A percentile compares a stretch with the other conserved stretches of the same genome.
These are phyloP conservation scores for Cyphomyrus discorhynchus DNA, from an alignment of 2,113 vertebrate genomes.

Conservation along the genomic window DNA sequence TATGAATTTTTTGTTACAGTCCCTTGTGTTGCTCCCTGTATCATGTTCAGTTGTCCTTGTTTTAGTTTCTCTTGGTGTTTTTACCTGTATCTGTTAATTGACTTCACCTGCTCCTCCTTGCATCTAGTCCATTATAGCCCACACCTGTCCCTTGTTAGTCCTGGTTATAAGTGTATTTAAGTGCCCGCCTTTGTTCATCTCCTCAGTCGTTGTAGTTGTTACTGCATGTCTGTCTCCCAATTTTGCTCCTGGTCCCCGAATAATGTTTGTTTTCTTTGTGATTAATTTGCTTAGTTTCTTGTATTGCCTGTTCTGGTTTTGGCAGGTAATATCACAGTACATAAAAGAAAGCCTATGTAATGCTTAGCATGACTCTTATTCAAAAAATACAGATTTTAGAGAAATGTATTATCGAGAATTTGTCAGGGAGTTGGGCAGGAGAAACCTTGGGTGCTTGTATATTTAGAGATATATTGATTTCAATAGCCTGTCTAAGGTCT, in stretches of 20 bases:
- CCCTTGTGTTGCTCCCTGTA: background rate
- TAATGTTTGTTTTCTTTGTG: background rate
- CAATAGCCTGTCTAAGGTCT: background rate
- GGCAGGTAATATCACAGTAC: background rate
- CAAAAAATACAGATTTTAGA: background rate
- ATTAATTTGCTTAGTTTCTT: background rate
- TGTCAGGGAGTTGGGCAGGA: background rate
- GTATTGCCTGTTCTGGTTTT: background rate
- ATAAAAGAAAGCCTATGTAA: background rate
- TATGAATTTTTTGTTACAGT: background rate
- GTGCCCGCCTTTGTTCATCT: background rate
- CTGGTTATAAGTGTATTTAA: background rate
- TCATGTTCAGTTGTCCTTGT: background rate
- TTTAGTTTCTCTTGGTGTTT: background rate
- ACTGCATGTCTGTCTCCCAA: background rate
- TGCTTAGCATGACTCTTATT: background rate
- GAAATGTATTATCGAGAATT: background rate
- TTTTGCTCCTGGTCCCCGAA: background rate
- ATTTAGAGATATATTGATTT: background rate
- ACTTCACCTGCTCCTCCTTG: background rate
- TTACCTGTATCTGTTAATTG: background rate
- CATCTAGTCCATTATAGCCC: no score
- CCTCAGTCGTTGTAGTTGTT: background rate
- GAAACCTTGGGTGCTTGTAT: background rate
- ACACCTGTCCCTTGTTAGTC: background rate